phyloP scores from a whole-genome alignment of 2,797 vertebrate genomes.

The Coracias cyanogaster region DNA sequence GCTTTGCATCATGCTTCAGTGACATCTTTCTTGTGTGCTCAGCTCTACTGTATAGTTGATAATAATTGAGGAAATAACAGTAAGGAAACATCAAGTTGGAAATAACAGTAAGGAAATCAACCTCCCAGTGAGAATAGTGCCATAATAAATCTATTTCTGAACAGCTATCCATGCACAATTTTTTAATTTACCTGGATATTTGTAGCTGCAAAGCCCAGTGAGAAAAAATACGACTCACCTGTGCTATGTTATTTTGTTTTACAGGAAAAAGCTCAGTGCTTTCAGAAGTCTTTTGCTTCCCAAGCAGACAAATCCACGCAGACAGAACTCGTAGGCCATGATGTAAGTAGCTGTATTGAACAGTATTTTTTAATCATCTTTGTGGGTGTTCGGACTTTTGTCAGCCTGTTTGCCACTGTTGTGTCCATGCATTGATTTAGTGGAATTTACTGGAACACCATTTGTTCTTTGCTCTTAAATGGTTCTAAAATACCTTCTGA shows the following conservation, averaged over 20 bases:
- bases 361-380: constrained; percentile 42
- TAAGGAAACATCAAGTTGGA: neutral
- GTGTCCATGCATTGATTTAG: constrained; percentile 38
- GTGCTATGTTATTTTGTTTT: constrained; percentile 53
- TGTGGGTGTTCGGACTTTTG: constrained; percentile 58
- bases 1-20: neutral
- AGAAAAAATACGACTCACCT: neutral
- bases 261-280: constrained; percentile 89
- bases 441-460: neutral
- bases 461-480: constrained; percentile 63
- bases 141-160: neutral
- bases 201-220: neutral
- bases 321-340: constrained; percentile 90
- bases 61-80: no score
- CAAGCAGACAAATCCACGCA: constrained; percentile 94
- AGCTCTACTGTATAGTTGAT: neutral
- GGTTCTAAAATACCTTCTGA: constrained; percentile 35
- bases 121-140: neutral
- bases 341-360: constrained; percentile 87
- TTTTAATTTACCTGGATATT: neutral
- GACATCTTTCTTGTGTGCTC: neutral
- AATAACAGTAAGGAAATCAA: neutral
- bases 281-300: constrained; percentile 87
- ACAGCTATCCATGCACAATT: neutral
- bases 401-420: constrained; percentile 57